Evolutionary conservation across 2,888 invertebrate genomes (phyloP), one percentile per base, ranked within the genome.

Genomic region (Perdita meconis): DNA sequence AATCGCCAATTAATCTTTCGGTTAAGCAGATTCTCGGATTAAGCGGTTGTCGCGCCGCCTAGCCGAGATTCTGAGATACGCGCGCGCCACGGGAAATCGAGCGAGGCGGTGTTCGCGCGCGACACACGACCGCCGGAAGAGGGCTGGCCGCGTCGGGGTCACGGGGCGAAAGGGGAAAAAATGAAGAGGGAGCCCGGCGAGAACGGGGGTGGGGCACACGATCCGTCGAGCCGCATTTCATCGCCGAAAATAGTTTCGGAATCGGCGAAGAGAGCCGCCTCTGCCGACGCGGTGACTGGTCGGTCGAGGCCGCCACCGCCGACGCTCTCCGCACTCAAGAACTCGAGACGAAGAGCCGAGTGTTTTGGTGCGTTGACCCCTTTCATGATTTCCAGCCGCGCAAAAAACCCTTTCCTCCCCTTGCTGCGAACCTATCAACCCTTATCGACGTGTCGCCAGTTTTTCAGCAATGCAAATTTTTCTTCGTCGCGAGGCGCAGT

Each of bases 291-390:
- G 71, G 38, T 44, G 50, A 51, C 73, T 66, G 66, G 64, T 72
- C 74, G 66, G 64, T 72, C 74, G 80, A 77, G 74, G 65, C 68
- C 66, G 73, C 65, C 61, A 60, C 42, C 10, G 34, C 51, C 61
- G 64, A 67, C 57, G 47, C 47, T 22, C 19, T 22, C 8, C 44
- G 19, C n/a, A n/a, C n/a, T n/a, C 44, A 19, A 44, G 65, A 68
- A 71, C 75, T 65, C 71, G 71, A 51, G 67, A 44, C 70, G 30
- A 30, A 79, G 71, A 78, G 79, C 78, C 60, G 83, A 84, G 85
- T 90, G 89, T 90, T 90, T 90, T 90, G 89, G 91, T 89, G 86
- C 91, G 89, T 88, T 87, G 91, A 90, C 89, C 90, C 84, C 72
- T 65, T 56, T 55, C 82, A 61, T 26, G 74, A 77, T 79, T 69